These are phyloP conservation scores for Plusia festucae DNA, from an alignment of 2,888 invertebrate species.

Conservation along the genomic window DNA sequence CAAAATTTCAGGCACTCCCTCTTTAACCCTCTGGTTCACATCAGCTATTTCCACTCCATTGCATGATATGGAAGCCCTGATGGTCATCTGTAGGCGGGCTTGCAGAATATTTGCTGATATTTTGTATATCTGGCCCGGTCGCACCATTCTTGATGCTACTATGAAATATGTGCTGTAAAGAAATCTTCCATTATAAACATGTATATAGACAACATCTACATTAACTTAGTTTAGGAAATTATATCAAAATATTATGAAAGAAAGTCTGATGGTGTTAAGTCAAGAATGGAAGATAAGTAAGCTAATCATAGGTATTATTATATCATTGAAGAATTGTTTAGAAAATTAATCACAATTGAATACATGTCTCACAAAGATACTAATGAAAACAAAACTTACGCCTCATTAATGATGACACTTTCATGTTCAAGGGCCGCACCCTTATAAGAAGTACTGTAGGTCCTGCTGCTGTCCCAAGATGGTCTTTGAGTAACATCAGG, in stretches of 20 bases:
- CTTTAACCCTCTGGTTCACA: constrained; percentile 94
- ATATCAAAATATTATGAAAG: background rate
- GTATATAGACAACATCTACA: background rate
- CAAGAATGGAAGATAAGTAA: too few relatives aligned
- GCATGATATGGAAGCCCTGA: constrained; percentile 96
- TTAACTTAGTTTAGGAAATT: background rate
- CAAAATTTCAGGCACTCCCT: constrained; percentile 96
- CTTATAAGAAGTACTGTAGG: constrained; percentile 71
- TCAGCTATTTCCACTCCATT: constrained; percentile 97
- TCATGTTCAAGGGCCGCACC: constrained; percentile 79
- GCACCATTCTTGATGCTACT: constrained; percentile 96
- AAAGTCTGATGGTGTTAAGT: too few relatives aligned
- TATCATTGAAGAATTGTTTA: too few relatives aligned
- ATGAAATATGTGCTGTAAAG: constrained; percentile 95
- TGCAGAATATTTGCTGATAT: constrained; percentile 95
- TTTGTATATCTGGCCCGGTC: constrained; percentile 97
- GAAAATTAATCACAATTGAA: too few relatives aligned
- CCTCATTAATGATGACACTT: constrained; percentile 88
- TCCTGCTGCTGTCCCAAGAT: constrained; percentile 74
- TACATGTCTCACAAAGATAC: background rate
- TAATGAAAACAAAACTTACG: constrained; percentile 77
- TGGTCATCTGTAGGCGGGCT: constrained; percentile 94
- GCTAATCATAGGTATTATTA: too few relatives aligned
- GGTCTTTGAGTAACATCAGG: constrained; percentile 74
- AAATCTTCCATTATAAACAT: background rate